Conservation (phyloP, 2,113 vertebrate species). For the Bufo gargarizans region DNA sequence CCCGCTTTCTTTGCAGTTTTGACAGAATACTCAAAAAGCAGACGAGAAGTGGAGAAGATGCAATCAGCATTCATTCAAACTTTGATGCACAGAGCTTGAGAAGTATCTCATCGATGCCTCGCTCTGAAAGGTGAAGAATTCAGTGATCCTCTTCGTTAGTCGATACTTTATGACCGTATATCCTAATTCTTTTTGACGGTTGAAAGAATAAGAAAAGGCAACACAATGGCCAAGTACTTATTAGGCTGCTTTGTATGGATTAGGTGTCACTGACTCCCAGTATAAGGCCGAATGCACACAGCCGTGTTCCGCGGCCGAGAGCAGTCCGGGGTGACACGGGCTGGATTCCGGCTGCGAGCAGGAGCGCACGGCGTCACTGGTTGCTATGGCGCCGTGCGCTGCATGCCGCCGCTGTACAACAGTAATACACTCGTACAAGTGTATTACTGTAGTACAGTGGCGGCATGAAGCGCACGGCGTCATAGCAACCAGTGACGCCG, state of each 20-base stretch:
- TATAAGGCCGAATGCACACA: no score
- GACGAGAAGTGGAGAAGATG: constrained; percentile 72
- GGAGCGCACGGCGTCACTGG: no score
- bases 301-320: no score
- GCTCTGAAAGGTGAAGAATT: constrained; percentile 76
- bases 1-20: constrained; percentile 21
- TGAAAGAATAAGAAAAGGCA: not conserved
- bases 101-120: constrained; percentile 59
- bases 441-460: no score
- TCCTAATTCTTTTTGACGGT: not conserved
- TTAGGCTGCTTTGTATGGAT: not conserved
- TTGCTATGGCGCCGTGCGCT: no score
- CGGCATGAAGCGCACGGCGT: no score
- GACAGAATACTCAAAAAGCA: constrained; percentile 45
- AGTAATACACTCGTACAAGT: no score
- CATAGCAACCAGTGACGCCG: no score
- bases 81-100: constrained; percentile 69
- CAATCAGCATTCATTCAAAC: constrained; percentile 68
- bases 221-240: not conserved
- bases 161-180: not conserved
- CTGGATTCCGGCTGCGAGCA: no score
- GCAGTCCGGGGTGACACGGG: no score
- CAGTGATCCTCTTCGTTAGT: not conserved
- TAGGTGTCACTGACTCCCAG: not conserved
- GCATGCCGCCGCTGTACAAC: no score